Evolutionary conservation across 30 jellyfish, hydroid and myxozoan genomes (phyloP).

Genomic region (Turritopsis rubra): DNA sequence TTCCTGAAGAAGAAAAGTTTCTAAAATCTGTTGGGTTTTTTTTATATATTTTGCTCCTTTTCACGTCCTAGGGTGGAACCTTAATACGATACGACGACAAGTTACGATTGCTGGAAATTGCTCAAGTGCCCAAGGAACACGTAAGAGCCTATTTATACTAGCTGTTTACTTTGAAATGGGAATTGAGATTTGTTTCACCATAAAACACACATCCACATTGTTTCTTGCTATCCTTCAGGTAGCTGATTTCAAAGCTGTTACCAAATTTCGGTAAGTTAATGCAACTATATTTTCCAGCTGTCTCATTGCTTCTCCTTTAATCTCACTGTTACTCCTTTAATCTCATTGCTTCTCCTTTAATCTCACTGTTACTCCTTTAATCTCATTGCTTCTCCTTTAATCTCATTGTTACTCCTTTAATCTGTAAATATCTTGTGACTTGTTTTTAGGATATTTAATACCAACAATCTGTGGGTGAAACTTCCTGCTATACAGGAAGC

Average conservation of each 20-base stretch:
- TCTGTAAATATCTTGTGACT: too few relatives aligned
- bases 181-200: too few relatives aligned
- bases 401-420: too few relatives aligned
- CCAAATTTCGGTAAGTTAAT: slow-evolving; percentile 56
- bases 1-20: too few relatives aligned
- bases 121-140: slow-evolving; percentile 97
- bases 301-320: too few relatives aligned
- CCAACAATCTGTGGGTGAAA: slow-evolving; percentile 86
- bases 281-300: too few relatives aligned
- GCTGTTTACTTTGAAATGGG: too few relatives aligned
- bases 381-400: too few relatives aligned
- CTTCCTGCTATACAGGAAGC: slow-evolving; percentile 63
- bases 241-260: slow-evolving; percentile 81
- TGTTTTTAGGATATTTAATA: slow-evolving; percentile 81
- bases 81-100: slow-evolving; percentile 63
- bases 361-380: too few relatives aligned
- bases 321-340: too few relatives aligned
- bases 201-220: too few relatives aligned
- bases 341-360: too few relatives aligned
- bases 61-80: slow-evolving; percentile 77
- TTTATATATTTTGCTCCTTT: neutral
- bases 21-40: neutral
- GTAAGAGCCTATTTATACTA: slow-evolving; percentile 67
- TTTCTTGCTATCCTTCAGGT: slow-evolving; percentile 33
- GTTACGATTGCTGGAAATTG: slow-evolving; percentile 83